Evolutionary conservation across 2,113 vertebrate species (phyloP).

Genomic region (Psephotus haematonotus): DNA sequence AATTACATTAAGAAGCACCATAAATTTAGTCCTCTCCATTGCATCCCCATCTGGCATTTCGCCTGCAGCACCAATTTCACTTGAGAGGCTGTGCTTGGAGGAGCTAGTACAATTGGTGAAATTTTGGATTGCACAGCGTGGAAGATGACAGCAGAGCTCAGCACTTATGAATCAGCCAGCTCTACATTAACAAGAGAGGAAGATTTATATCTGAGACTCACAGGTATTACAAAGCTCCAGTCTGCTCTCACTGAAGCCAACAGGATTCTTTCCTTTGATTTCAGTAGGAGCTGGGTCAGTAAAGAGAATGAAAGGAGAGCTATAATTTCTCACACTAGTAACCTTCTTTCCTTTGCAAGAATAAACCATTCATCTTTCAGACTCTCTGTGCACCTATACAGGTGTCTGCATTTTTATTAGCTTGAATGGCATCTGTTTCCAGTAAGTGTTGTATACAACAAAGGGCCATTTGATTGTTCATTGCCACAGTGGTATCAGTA

Average conservation of each 20-base stretch:
- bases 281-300: background rate
- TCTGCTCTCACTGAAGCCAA: constrained; percentile 5
- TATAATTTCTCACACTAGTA: constrained; percentile 19
- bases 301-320: background rate
- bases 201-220: background rate
- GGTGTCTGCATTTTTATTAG: background rate
- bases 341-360: background rate
- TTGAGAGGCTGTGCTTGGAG: background rate
- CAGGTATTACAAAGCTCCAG: background rate
- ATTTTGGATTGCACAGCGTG: background rate
- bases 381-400: background rate
- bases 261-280: constrained; percentile 12
- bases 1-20: background rate
- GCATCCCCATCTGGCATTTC: background rate
- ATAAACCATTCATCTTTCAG: background rate
- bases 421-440: background rate
- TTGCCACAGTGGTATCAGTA: background rate
- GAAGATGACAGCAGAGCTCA: background rate
- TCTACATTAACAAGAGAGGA: constrained; percentile 5
- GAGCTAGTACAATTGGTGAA: background rate
- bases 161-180: background rate
- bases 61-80: background rate
- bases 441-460: background rate
- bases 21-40: background rate
- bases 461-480: background rate